Evolutionary conservation across 1,140 invertebrate species (phyloP).

Genomic region (Diachasma alloeum): DNA sequence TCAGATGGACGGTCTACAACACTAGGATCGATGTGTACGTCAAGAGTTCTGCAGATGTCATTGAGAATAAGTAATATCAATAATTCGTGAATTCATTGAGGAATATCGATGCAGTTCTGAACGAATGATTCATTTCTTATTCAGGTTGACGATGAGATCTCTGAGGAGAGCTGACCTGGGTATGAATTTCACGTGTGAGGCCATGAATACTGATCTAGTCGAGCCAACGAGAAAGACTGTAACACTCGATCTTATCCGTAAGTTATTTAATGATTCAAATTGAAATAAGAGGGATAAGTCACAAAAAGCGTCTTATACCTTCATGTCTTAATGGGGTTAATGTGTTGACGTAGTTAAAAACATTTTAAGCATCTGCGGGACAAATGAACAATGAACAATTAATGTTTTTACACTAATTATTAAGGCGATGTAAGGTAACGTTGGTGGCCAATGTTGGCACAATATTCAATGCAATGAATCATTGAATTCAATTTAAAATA

Average conservation of each 20-base stretch:
- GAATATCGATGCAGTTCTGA: conserved; percentile 10
- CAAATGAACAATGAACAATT: too few relatives aligned
- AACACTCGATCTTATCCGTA: conserved; percentile 82
- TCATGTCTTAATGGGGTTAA: too few relatives aligned
- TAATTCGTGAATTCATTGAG: conserved; percentile 8
- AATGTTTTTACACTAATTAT: too few relatives aligned
- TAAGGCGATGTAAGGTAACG: too few relatives aligned
- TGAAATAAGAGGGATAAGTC: too few relatives aligned
- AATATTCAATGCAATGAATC: too few relatives aligned
- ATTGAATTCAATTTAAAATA: too few relatives aligned
- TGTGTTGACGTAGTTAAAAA: too few relatives aligned
- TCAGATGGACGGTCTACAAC: conserved; percentile 74
- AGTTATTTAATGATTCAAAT: conserved; percentile 63
- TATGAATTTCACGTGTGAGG: conserved; percentile 84
- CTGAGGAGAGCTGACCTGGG: conserved; percentile 81
- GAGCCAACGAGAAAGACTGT: conserved; percentile 79
- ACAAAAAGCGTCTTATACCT: too few relatives aligned
- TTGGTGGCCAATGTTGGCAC: too few relatives aligned
- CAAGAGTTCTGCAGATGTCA: conserved; percentile 82
- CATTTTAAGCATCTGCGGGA: too few relatives aligned
- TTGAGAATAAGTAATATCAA: conserved; percentile 73
- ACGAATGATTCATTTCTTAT: conserved; percentile 23
- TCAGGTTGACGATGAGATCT: conserved; percentile 74
- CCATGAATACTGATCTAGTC: conserved; percentile 81
- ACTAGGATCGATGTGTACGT: conserved; percentile 79